Percentiles rank a stretch among this genome's conserved stretches.
Evolutionary conservation across 1,140 invertebrate species (phyloP).

Genomic region (Prorops nasuta): DNA sequence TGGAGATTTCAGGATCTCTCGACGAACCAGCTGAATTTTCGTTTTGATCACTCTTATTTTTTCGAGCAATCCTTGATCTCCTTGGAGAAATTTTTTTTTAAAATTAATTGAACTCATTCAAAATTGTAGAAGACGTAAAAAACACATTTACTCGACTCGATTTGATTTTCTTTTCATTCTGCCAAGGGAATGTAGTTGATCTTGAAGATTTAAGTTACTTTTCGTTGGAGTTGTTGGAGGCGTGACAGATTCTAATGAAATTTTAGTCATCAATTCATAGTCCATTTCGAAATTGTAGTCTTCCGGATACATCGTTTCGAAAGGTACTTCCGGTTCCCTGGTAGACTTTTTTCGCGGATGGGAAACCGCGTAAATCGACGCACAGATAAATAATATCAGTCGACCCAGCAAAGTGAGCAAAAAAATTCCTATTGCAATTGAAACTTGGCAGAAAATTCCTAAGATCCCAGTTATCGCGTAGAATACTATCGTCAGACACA

Average conservation of each 20-base stretch:
- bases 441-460: conserved; percentile 28
- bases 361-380: conserved; percentile 29
- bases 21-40: too few species aligned
- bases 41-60: too few species aligned
- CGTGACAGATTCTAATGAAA: conserved; percentile 32
- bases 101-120: too few species aligned
- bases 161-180: too few species aligned
- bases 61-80: too few species aligned
- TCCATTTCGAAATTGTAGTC: conserved; percentile 33
- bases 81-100: too few species aligned
- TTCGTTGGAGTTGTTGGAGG: conserved; percentile 11
- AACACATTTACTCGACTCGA: too few species aligned
- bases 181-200: not conserved
- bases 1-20: not conserved
- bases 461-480: conserved; percentile 38
- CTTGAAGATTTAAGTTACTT: not conserved
- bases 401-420: conserved; percentile 32
- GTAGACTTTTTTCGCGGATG: conserved; percentile 13
- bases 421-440: conserved; percentile 33
- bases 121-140: too few species aligned
- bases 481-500: conserved; percentile 45
- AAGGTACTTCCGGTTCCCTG: conserved; percentile 1
- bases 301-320: conserved; percentile 40
- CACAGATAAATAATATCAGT: conserved; percentile 34
- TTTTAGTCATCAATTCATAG: conserved; percentile 24